Conservation (phyloP, 2,888 invertebrate species). For the Ptilodon capucinus region DNA sequence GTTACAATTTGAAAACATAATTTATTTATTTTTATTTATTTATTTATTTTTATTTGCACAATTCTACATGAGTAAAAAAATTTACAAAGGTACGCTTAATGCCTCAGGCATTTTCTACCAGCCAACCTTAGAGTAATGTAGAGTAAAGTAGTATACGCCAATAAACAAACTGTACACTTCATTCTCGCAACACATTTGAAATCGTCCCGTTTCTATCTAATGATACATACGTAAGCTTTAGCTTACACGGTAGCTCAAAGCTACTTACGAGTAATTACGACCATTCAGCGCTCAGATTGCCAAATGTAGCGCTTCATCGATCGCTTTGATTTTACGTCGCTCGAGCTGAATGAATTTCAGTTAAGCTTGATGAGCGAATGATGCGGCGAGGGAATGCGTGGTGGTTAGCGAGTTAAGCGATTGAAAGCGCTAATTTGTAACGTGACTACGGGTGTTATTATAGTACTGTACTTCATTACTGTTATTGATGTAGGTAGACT, state of each 20-base stretch:
- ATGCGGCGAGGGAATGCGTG: slow-evolving; percentile 5
- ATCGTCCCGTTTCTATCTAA: too few relatives aligned
- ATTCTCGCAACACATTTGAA: too few relatives aligned
- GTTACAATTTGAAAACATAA: too few relatives aligned
- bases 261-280: background rate
- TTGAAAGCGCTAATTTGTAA: slow-evolving; percentile 5
- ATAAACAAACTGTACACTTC: too few relatives aligned
- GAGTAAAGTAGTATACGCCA: too few relatives aligned
- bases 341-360: background rate
- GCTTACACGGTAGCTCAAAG: background rate
- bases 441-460: slow-evolving; percentile 2
- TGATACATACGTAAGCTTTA: background rate
- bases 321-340: background rate
- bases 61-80: too few relatives aligned
- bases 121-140: too few relatives aligned
- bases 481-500: too few relatives aligned
- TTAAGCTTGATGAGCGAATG: slow-evolving; percentile 1
- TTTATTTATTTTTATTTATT: too few relatives aligned
- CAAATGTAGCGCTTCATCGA: background rate
- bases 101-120: too few relatives aligned
- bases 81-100: too few relatives aligned
- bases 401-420: background rate
- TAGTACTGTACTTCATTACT: background rate
- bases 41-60: too few relatives aligned
- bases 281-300: background rate